phyloP scores from a whole-genome alignment of 2,797 vertebrate species.

The Alosa sapidissima region DNA sequence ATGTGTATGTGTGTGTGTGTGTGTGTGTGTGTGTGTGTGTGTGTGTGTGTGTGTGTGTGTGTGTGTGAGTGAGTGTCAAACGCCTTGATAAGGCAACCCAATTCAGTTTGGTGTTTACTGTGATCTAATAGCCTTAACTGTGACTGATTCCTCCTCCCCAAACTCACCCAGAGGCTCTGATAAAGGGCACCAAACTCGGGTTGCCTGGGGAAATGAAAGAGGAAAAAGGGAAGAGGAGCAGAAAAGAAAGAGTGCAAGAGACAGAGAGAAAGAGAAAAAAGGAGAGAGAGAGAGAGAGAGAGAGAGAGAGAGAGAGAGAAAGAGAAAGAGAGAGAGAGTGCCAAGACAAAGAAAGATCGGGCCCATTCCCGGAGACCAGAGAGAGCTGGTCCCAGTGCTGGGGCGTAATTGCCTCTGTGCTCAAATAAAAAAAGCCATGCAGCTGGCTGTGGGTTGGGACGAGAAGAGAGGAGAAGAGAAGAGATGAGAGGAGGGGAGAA shows the following conservation, averaged over 20 bases:
- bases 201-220: slow-evolving; percentile 15
- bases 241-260: background rate
- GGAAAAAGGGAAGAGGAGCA: background rate
- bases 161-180: slow-evolving; percentile 36
- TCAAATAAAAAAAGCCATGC: slow-evolving; percentile 54
- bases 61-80: slow-evolving; percentile 43
- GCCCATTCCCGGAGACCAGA: slow-evolving; percentile 66
- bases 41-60: background rate
- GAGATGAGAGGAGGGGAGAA: background rate
- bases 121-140: slow-evolving; percentile 49
- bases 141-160: slow-evolving; percentile 44
- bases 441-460: slow-evolving; percentile 42
- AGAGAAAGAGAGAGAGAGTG: slow-evolving; percentile 46
- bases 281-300: background rate
- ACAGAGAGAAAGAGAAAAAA: background rate
- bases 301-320: background rate
- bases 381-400: slow-evolving; percentile 69
- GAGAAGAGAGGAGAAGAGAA: background rate
- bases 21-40: background rate
- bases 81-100: slow-evolving; percentile 38
- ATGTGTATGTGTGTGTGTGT: background rate
- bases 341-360: slow-evolving; percentile 47
- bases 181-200: slow-evolving; percentile 19
- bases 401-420: slow-evolving; percentile 67
- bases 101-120: slow-evolving; percentile 44